phyloP scores from a whole-genome alignment of 2,888 invertebrate genomes.

The Spodoptera littoralis region DNA sequence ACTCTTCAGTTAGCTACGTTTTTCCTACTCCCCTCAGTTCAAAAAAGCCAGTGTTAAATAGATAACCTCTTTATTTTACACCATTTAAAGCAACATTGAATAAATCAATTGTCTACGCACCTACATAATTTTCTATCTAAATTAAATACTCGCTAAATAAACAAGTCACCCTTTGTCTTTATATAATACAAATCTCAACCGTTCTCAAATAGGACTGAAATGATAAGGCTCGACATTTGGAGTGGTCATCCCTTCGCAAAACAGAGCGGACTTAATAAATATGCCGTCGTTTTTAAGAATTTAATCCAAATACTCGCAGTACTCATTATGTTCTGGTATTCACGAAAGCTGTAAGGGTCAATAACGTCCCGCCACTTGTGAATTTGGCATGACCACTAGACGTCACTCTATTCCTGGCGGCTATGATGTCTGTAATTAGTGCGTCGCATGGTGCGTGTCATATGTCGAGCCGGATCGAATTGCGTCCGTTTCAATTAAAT shows the following conservation, averaged over 20 bases:
- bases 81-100: too few species aligned
- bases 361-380: constrained; percentile 61
- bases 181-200: constrained; percentile 43
- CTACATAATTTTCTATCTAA: neutral
- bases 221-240: constrained; percentile 43
- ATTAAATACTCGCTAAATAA: constrained; percentile 12
- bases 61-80: too few species aligned
- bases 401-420: constrained; percentile 71
- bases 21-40: too few species aligned
- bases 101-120: too few species aligned
- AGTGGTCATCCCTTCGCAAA: constrained; percentile 43
- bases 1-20: too few species aligned
- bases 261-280: constrained; percentile 41
- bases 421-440: constrained; percentile 79
- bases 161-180: constrained; percentile 18
- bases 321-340: constrained; percentile 8
- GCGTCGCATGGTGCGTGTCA: constrained; percentile 67
- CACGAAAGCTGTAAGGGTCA: constrained; percentile 40
- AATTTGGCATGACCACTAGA: constrained; percentile 72
- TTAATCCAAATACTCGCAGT: constrained; percentile 34
- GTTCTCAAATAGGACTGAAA: constrained; percentile 44
- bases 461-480: constrained; percentile 69
- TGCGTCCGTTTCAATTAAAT: constrained; percentile 83
- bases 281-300: constrained; percentile 44
- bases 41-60: too few species aligned